Base-by-base conservation (phyloP, 2,113 vertebrate species). In the Mus musculus region DNA sequence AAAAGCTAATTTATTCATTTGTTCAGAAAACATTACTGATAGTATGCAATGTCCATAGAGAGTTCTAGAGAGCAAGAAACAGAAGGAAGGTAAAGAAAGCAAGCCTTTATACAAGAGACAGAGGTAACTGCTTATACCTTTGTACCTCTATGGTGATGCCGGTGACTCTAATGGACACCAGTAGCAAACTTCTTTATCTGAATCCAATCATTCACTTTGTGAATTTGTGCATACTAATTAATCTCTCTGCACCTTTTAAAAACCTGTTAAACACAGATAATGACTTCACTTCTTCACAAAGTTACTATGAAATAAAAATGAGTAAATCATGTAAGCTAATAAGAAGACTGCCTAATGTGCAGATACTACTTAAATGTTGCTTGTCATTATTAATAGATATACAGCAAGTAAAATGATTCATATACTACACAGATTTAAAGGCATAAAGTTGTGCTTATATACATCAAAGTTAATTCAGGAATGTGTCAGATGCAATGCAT, bases 11-110 rank as follows among this genome's bases (percentile, higher is more conserved):
- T 85, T 81, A 84, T 63, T 90, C 36, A 89, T 90, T 78, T 20
- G 42, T 88, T 95, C 54, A 82, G 16, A 77, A 88, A 91, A 92
- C 33, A 71, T 72, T 76, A 94, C 1, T 86, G 77, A 91, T 61
- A 52, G 90, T 42, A 16, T 84, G 14, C 17, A 71, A 76, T 90
- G 13, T 65, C 22, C 26, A 20, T 71, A 52, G 20, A 85, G n/a
- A 56, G 39, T 77, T 52, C 75, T 77, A 95, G 89, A 95, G 16
- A 39, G 33, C 36, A 67, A 20, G 59, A 81, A 85, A 14, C 3
- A 19, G 13, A 56, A 67, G 4, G 13, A 56, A 67, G 4, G 17
- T 67, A 90, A 88, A 92, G 71, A 77, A 76, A 73, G 52, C 8
- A 78, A 52, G 42, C 1, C 75, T n/a, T 28, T 84, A 56, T 13